Evolutionary conservation across 2,888 invertebrate species (phyloP).

Genomic region (Lordiphosa fenestrarum): DNA sequence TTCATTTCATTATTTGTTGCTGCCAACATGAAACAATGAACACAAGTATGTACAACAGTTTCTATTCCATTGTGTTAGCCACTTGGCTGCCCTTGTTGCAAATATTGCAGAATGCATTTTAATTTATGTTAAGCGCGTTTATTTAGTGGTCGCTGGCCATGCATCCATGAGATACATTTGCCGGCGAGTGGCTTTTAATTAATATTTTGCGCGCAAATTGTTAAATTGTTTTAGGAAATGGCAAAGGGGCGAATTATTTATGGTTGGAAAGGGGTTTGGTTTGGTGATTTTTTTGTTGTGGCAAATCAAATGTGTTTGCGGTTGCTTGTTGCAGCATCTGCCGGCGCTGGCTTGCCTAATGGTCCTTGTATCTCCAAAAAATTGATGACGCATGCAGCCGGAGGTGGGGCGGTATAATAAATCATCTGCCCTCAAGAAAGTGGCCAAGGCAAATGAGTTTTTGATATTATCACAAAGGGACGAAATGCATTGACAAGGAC

Average conservation of each 20-base stretch:
- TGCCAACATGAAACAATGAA: conserved; percentile 20
- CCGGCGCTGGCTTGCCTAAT: conserved; percentile 51
- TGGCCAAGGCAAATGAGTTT: conserved; percentile 65
- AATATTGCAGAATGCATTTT: conserved; percentile 28
- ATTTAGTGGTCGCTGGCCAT: conserved; percentile 54
- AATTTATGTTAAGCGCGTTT: conserved; percentile 65
- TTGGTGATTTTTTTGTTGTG: conserved; percentile 27
- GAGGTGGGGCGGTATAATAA: conserved; percentile 48
- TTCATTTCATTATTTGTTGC: conserved; percentile 52
- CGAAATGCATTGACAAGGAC: conserved; percentile 66
- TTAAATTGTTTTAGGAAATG: conserved; percentile 52
- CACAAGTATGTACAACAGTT: conserved; percentile 11
- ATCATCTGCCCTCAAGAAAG: conserved; percentile 51
- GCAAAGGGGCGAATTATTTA: conserved; percentile 42
- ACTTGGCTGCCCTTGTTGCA: conserved; percentile 8
- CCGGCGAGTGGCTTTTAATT: conserved; percentile 54
- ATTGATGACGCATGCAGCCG: conserved; percentile 65
- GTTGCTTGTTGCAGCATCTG: conserved; percentile 39
- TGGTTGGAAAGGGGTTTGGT: conserved; percentile 32
- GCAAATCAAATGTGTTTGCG: conserved; percentile 39
- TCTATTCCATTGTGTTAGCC: conserved; percentile 22
- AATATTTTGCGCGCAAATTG: conserved; percentile 52
- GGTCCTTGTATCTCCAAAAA: conserved; percentile 60
- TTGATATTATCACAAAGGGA: conserved; percentile 62
- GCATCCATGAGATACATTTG: conserved; percentile 43